A percentile compares a stretch with the other conserved stretches of the same genome.
These are phyloP conservation scores for Bergia puertoricense DNA, from an alignment of 92 coral and sea anemone species.

Conservation along the genomic window DNA sequence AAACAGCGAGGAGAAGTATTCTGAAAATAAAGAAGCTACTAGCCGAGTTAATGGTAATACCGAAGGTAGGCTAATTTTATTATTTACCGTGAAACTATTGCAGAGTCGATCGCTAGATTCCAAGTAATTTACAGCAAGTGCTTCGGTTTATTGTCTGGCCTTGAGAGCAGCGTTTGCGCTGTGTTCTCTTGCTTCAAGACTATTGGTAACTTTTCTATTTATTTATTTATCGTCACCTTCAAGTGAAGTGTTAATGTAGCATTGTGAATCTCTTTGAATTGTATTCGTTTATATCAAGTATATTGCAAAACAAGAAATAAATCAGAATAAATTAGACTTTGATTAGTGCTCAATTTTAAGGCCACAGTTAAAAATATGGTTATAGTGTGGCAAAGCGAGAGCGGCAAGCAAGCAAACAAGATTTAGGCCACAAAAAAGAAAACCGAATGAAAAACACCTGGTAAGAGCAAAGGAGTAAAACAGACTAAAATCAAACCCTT, in stretches of 20 bases:
- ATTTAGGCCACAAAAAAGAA: slow-evolving; percentile 37
- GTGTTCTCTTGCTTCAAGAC: slow-evolving; percentile 3
- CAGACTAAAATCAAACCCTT: neutral
- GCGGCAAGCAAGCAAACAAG: slow-evolving; percentile 22
- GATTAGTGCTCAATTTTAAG: slow-evolving; percentile 14
- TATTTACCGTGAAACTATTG: neutral
- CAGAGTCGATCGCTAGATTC: neutral
- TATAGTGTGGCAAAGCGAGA: neutral
- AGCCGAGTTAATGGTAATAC: slow-evolving; percentile 20
- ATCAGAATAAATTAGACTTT: slow-evolving; percentile 25
- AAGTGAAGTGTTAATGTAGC: slow-evolving; percentile 28
- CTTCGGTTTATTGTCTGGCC: neutral
- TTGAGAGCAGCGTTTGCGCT: neutral
- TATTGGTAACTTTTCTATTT: slow-evolving; percentile 16
- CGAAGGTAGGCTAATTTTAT: slow-evolving; percentile 14
- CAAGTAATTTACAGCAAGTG: neutral
- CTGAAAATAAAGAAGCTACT: slow-evolving; percentile 18
- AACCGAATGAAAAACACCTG: slow-evolving; percentile 25
- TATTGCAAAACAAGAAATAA: slow-evolving; percentile 30
- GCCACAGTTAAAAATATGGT: slow-evolving; percentile 2
- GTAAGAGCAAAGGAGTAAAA: neutral
- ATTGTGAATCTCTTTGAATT: slow-evolving; percentile 37
- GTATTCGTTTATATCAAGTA: slow-evolving; percentile 1
- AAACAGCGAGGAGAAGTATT: slow-evolving; percentile 22
- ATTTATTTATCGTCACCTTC: slow-evolving; percentile 31